Percentiles rank a stretch among this genome's conserved stretches.
Conservation (phyloP, 2,797 vertebrate species). For the Acanthopagrus latus region DNA sequence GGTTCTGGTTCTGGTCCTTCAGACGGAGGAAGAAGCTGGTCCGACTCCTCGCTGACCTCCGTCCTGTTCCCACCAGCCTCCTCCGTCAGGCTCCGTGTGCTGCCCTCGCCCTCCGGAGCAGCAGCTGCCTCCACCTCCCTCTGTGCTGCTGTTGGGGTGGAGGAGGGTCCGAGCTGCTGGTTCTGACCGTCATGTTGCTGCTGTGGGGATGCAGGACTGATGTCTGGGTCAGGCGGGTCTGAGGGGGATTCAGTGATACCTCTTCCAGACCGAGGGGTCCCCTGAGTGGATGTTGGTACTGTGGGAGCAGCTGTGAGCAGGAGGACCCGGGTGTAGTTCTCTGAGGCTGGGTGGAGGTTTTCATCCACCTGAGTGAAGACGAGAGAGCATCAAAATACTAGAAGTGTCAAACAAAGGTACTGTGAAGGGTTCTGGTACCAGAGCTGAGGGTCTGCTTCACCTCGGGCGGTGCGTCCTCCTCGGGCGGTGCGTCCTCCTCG, state of each 20-base stretch:
- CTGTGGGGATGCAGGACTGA: background rate
- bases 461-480: background rate
- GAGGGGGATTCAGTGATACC: background rate
- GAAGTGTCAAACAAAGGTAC: no score
- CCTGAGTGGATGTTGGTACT: background rate
- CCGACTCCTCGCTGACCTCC: background rate
- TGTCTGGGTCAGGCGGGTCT: background rate
- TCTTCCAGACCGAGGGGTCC: constrained; percentile 34
- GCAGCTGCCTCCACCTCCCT: constrained; percentile 7
- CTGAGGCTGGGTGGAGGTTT: background rate
- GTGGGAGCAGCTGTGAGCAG: constrained; percentile 1
- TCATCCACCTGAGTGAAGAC: constrained; percentile 34
- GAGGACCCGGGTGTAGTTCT: constrained; percentile 27
- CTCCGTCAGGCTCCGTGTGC: background rate
- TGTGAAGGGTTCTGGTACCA: no score
- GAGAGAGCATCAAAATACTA: no score
- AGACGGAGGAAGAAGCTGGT: background rate
- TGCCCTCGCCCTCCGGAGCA: background rate
- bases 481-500: background rate
- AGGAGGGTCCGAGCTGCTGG: background rate
- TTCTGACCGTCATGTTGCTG: background rate
- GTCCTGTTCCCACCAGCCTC: background rate
- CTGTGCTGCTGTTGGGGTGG: background rate
- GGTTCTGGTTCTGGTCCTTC: constrained; percentile 13
- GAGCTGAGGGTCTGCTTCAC: background rate